Conservation (phyloP, 2,113 vertebrate genomes). For the Engystomops pustulosus region DNA sequence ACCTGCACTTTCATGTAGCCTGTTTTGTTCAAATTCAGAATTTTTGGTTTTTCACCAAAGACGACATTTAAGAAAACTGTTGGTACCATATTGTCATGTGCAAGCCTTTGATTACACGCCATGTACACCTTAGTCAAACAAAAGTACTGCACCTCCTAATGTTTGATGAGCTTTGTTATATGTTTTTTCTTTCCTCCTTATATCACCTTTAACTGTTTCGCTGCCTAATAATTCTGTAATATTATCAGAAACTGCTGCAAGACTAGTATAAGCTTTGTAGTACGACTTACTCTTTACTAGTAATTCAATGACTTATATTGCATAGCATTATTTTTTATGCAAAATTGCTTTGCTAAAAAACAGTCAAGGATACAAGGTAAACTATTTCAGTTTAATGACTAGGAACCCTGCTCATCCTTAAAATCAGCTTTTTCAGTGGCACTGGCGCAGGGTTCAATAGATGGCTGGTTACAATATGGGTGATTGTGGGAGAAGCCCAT, state of each 20-base stretch:
- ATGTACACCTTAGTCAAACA: conserved; percentile 84
- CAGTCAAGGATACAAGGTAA: no score
- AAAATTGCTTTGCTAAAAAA: no score
- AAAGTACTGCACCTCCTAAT: conserved; percentile 72
- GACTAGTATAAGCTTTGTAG: neutral
- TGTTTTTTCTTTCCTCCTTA: conserved; percentile 45
- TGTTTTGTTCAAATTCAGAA: conserved; percentile 85
- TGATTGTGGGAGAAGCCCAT: no score
- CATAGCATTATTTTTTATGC: neutral
- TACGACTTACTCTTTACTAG: fast-evolving
- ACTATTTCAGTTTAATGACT: no score
- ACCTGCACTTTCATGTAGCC: conserved; percentile 89
- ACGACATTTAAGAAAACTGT: conserved; percentile 91
- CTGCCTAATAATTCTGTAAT: neutral
- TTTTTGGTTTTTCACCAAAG: conserved; percentile 79
- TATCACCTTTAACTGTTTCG: conserved; percentile 26
- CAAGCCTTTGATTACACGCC: conserved; percentile 91
- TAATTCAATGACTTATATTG: neutral
- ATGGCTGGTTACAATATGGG: no score
- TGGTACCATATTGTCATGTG: conserved; percentile 90
- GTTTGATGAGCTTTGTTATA: conserved; percentile 69
- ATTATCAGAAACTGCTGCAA: neutral
- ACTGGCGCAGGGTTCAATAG: no score
- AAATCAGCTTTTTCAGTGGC: no score
- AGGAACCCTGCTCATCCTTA: no score